phyloP scores from a whole-genome alignment of 2,113 vertebrate species.

The Phaethornis superciliosus region DNA sequence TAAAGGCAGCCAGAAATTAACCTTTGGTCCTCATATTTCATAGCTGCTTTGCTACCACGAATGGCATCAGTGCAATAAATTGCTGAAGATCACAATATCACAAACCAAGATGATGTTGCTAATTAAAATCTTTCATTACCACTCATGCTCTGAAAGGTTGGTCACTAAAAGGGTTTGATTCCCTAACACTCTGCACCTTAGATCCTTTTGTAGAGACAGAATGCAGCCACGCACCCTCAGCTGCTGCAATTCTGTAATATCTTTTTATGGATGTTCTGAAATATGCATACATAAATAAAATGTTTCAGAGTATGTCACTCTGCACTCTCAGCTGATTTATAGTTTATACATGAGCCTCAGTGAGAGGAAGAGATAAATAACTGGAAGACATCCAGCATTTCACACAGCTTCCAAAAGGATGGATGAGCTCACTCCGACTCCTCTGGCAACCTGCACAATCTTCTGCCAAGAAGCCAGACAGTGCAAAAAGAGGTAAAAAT shows the following conservation, averaged over 20 bases:
- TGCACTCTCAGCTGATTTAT: conserved; percentile 27
- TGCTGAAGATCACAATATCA: not conserved
- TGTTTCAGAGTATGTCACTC: not conserved
- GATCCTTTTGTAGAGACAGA: not conserved
- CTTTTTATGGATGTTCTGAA: conserved; percentile 1
- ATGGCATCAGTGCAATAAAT: not conserved
- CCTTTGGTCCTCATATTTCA: conserved; percentile 18
- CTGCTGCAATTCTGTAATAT: not conserved
- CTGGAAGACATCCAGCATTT: conserved; percentile 13
- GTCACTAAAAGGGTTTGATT: not conserved
- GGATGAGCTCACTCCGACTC: not conserved
- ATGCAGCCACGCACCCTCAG: not conserved
- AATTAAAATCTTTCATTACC: conserved; percentile 9
- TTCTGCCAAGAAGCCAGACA: not conserved
- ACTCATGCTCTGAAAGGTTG: not conserved
- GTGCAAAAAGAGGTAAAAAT: not conserved
- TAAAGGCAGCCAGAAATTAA: conserved; percentile 45
- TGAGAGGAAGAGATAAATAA: not conserved
- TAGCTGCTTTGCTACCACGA: not conserved
- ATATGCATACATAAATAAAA: not conserved
- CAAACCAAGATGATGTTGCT: not conserved
- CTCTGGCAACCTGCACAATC: not conserved
- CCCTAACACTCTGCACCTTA: not conserved
- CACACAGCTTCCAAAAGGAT: not conserved
- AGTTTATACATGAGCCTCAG: not conserved